These are phyloP conservation scores for Suncus etruscus DNA, from an alignment of 2,113 vertebrate genomes.

Conservation along the genomic window DNA sequence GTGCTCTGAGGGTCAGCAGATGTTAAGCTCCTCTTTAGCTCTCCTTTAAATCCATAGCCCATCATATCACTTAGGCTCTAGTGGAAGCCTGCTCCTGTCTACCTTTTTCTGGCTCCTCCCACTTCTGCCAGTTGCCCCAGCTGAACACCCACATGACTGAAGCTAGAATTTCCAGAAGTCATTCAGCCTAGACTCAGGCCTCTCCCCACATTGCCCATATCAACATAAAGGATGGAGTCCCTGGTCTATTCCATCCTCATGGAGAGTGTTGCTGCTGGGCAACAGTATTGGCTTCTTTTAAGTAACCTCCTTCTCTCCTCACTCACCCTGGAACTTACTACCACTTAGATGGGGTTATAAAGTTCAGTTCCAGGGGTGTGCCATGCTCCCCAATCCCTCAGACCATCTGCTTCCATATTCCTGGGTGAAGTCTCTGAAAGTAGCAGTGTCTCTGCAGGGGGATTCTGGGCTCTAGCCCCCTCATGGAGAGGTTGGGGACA, in stretches of 20 bases:
- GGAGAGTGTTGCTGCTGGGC: constrained; percentile 66
- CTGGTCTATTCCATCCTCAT: background rate
- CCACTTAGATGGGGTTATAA: background rate
- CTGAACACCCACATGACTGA: constrained; percentile 78
- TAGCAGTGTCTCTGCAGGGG: constrained; percentile 1
- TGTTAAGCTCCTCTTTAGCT: constrained; percentile 80
- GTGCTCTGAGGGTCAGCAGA: constrained; percentile 51
- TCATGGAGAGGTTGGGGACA: background rate
- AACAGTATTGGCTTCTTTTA: constrained; percentile 75
- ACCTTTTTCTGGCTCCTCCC: constrained; percentile 48
- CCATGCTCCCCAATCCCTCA: background rate
- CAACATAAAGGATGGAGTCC: constrained; percentile 15
- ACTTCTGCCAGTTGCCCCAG: constrained; percentile 44
- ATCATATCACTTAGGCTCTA: constrained; percentile 59
- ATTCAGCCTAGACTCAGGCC: constrained; percentile 52
- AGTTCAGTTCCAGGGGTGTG: background rate
- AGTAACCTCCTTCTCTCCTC: constrained; percentile 11
- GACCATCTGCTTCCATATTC: background rate
- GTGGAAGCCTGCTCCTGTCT: background rate
- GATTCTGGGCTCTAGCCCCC: constrained; percentile 58
- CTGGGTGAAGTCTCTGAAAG: constrained; percentile 3
- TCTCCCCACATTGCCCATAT: constrained; percentile 45
- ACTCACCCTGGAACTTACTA: constrained; percentile 3
- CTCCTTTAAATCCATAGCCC: constrained; percentile 74
- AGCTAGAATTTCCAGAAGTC: constrained; percentile 65